phyloP scores from a whole-genome alignment of 2,888 invertebrate species.

The Troilus luridus region DNA sequence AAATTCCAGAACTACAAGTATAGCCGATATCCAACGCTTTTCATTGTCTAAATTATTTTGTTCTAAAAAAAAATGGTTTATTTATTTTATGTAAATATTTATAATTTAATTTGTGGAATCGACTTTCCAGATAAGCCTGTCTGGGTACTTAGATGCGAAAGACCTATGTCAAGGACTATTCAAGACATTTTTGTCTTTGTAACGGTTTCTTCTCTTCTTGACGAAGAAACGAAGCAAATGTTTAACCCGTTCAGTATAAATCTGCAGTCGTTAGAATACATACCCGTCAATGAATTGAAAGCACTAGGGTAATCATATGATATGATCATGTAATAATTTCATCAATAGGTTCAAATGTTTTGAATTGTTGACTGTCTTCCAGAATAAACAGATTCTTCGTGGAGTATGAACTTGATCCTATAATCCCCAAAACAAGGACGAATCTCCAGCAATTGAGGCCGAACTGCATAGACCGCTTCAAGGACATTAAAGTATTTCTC shows the following conservation, averaged over 20 bases:
- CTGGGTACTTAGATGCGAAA: neutral
- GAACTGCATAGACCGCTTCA: neutral
- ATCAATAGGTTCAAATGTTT: too few species aligned
- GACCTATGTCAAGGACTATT: neutral
- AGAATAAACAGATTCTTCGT: conserved; percentile 32
- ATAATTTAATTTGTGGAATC: neutral
- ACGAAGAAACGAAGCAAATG: neutral
- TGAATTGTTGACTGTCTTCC: neutral
- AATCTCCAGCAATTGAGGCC: neutral
- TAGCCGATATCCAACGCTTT: too few species aligned
- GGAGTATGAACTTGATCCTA: conserved; percentile 20
- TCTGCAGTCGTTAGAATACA: neutral
- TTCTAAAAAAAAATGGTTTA: too few species aligned
- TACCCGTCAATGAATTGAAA: neutral
- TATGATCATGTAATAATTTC: neutral
- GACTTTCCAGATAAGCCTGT: conserved; percentile 31
- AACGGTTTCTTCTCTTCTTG: neutral
- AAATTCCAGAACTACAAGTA: too few species aligned
- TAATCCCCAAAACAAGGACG: conserved; percentile 16
- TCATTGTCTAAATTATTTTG: too few species aligned
- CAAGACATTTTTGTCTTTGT: neutral
- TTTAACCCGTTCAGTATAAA: conserved; percentile 15
- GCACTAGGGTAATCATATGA: neutral
- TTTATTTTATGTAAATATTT: too few species aligned
- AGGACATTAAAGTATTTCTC: neutral